phyloP scores from a whole-genome alignment of 2,888 invertebrate species.

The Macaria liturata region DNA sequence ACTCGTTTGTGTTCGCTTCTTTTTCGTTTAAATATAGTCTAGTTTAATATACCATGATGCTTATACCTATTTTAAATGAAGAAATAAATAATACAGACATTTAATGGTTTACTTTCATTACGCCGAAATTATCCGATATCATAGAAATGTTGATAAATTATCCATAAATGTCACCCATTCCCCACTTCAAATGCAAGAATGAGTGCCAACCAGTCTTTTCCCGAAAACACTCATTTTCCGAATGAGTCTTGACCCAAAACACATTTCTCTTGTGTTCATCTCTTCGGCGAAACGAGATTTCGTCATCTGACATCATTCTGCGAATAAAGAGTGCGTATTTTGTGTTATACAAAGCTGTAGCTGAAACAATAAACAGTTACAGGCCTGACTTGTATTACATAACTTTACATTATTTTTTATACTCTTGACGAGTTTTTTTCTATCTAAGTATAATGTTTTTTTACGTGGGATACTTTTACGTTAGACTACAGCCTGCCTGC shows the following conservation, averaged over 20 bases:
- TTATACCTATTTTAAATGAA: no score
- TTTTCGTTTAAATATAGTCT: no score
- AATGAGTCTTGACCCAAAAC: slow-evolving; percentile 27
- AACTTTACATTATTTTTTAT: not conserved
- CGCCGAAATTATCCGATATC: not conserved
- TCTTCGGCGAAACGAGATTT: slow-evolving; percentile 23
- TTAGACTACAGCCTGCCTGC: no score
- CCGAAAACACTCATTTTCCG: slow-evolving; percentile 11
- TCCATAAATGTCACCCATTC: slow-evolving; percentile 2
- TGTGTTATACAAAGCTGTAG: not conserved
- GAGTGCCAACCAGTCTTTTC: not conserved
- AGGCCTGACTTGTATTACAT: not conserved
- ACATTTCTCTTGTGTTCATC: slow-evolving; percentile 18
- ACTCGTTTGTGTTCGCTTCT: no score
- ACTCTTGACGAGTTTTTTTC: not conserved
- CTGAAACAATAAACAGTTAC: not conserved
- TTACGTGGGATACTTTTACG: no score
- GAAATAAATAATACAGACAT: no score
- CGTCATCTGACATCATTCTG: slow-evolving; percentile 31
- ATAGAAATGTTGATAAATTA: not conserved
- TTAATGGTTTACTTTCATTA: not conserved
- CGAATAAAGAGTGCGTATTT: slow-evolving; percentile 1
- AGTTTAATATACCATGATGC: no score
- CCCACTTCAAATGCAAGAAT: slow-evolving; percentile 13
- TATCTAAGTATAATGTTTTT: no score